phyloP scores from a whole-genome alignment of 2,888 invertebrate species.

The Diloba caeruleocephala region DNA sequence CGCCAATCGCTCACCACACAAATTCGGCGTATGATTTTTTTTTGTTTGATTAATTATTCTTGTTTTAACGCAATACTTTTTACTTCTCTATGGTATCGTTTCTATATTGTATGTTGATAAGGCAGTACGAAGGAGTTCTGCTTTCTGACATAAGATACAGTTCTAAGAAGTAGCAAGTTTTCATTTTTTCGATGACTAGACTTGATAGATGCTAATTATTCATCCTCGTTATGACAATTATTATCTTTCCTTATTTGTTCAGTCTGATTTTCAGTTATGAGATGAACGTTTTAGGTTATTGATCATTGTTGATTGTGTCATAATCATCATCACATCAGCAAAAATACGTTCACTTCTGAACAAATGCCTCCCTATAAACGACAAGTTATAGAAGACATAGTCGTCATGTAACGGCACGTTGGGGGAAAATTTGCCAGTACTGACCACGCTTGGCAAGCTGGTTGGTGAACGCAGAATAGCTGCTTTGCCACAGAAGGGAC shows the following conservation, averaged over 20 bases:
- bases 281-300: neutral
- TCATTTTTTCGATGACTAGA: conserved; percentile 10
- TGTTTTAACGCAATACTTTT: neutral
- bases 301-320: neutral
- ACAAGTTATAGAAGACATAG: no score
- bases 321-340: no score
- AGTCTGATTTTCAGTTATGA: conserved; percentile 7
- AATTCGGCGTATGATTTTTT: no score
- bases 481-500: no score
- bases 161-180: conserved; percentile 31
- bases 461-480: no score
- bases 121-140: conserved; percentile 3
- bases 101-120: conserved; percentile 14
- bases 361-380: no score
- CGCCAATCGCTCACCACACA: no score
- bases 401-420: no score
- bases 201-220: conserved; percentile 31
- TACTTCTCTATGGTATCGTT: neutral
- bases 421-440: no score
- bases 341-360: no score
- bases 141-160: conserved; percentile 17
- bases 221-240: conserved; percentile 9
- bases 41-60: no score
- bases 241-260: conserved; percentile 19
- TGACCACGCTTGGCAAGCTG: no score